phyloP scores from a whole-genome alignment of 1,140 invertebrate genomes.

The Akabosia matsudoensis region DNA sequence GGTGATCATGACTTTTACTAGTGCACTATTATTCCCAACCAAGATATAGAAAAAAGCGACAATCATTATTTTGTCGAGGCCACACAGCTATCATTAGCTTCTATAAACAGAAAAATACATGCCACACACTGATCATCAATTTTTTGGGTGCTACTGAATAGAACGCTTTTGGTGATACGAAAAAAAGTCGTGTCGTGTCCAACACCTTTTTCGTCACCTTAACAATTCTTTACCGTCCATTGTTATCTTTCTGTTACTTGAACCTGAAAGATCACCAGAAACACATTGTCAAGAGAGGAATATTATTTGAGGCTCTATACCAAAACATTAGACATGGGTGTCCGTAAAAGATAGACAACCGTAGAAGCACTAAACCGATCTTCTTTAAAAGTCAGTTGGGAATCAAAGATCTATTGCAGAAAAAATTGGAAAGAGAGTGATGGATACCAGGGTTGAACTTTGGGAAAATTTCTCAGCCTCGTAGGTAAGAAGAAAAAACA shows the following conservation, averaged over 20 bases:
- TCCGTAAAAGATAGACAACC: too few species aligned
- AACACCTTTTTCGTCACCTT: constrained; percentile 1
- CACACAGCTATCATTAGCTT: constrained; percentile 6
- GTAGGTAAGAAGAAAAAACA: background rate
- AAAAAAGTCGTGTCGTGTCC: background rate
- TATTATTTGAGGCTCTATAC: too few species aligned
- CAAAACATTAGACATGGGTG: too few species aligned
- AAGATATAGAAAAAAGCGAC: background rate
- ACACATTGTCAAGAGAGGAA: too few species aligned
- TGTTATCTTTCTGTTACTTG: background rate
- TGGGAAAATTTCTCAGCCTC: too few species aligned
- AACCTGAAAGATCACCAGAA: background rate
- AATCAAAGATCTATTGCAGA: too few species aligned
- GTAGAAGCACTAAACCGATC: too few species aligned
- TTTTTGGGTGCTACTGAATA: background rate
- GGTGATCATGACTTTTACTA: constrained; percentile 7
- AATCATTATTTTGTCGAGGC: constrained; percentile 12
- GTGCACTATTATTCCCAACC: background rate
- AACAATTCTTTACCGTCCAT: background rate
- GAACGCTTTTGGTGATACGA: background rate
- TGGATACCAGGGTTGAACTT: too few species aligned
- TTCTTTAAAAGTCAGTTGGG: too few species aligned
- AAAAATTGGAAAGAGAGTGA: too few species aligned
- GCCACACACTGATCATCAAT: background rate
- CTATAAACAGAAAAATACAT: background rate